These are phyloP conservation scores for Haemorhous mexicanus DNA, from an alignment of 2,113 vertebrate species.

Conservation along the genomic window DNA sequence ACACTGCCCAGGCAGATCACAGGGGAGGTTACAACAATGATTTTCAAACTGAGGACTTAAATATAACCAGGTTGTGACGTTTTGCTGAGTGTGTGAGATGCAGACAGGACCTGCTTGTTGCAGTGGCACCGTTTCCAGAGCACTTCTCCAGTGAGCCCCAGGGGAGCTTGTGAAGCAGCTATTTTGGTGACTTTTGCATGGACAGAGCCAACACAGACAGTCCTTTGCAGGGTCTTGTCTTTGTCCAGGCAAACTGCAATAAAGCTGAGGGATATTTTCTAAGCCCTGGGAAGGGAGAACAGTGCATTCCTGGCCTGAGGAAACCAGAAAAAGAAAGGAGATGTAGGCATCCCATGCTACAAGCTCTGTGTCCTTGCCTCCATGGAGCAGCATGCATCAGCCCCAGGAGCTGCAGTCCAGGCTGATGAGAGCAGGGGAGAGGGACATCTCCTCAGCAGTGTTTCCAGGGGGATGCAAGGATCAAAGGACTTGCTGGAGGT, in stretches of 20 bases:
- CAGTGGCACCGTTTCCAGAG: background rate
- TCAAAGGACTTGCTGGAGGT: background rate
- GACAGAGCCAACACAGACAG: background rate
- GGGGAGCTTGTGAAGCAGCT: background rate
- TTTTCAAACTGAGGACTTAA: constrained; percentile 42
- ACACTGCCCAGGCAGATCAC: constrained; percentile 22
- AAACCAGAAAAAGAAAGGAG: background rate
- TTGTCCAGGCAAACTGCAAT: background rate
- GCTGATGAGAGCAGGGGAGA: background rate
- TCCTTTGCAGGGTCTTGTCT: background rate
- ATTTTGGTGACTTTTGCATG: background rate
- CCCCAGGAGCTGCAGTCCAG: background rate
- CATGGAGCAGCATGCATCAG: rapidly evolving
- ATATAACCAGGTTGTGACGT: constrained; percentile 29
- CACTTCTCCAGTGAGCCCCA: background rate
- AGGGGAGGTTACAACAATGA: constrained; percentile 24
- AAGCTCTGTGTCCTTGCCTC: background rate
- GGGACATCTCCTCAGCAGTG: background rate
- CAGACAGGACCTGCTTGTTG: background rate
- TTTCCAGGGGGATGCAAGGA: background rate
- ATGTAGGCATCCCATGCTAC: background rate
- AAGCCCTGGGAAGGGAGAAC: background rate
- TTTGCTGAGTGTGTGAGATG: constrained; percentile 46
- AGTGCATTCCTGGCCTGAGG: rapidly evolving
- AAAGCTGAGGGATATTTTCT: background rate